phyloP scores from a whole-genome alignment of 1,140 invertebrate species.

The Nebria ingens region DNA sequence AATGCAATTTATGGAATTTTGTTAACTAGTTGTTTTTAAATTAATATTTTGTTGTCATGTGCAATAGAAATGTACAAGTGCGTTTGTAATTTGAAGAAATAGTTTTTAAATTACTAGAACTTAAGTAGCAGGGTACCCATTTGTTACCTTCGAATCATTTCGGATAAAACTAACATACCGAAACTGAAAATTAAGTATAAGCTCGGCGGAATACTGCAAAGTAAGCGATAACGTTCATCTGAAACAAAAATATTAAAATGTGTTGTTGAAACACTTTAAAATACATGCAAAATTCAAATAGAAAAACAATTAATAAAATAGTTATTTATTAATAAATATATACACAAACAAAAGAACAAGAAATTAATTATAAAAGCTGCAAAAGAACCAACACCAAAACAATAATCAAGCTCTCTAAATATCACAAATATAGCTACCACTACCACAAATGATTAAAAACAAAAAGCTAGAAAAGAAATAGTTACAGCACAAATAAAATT shows the following conservation, averaged over 20 bases:
- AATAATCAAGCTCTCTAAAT: slow-evolving; percentile 12
- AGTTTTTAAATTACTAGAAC: too few relatives aligned
- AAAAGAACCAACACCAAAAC: slow-evolving; percentile 12
- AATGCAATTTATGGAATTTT: too few relatives aligned
- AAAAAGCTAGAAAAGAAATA: neutral
- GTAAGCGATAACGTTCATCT: slow-evolving; percentile 59
- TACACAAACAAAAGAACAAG: neutral
- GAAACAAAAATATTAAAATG: slow-evolving; percentile 34
- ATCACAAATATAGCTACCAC: neutral
- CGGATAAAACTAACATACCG: slow-evolving; percentile 46
- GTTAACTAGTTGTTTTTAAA: too few relatives aligned
- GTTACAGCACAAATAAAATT: slow-evolving; percentile 13
- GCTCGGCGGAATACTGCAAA: slow-evolving; percentile 59
- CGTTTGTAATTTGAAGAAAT: too few relatives aligned
- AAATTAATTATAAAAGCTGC: slow-evolving; percentile 4
- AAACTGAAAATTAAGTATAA: slow-evolving; percentile 55
- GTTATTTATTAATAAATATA: slow-evolving; percentile 10
- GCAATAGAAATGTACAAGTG: too few relatives aligned
- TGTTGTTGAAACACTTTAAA: neutral
- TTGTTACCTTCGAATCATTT: slow-evolving; percentile 12
- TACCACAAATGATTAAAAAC: slow-evolving; percentile 8
- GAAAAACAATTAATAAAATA: slow-evolving; percentile 15
- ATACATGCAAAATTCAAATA: neutral
- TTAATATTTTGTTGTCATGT: too few relatives aligned
- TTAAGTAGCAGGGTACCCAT: too few relatives aligned